phyloP scores from a whole-genome alignment of 64 coral and sea anemone species.

The Actinia tenebrosa region DNA sequence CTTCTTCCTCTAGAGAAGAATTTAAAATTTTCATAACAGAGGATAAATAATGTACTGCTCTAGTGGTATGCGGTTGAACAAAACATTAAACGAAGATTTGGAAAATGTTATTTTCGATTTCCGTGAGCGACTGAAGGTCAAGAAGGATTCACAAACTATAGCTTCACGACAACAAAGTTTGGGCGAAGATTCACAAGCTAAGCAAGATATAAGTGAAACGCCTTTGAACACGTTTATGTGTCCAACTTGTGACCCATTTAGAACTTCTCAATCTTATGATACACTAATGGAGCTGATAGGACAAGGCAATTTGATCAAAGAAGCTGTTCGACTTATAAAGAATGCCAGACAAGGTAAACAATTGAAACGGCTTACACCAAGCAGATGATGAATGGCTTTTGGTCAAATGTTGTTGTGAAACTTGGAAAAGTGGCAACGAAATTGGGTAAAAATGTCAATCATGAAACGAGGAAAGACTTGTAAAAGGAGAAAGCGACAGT shows the following conservation, averaged over 20 bases:
- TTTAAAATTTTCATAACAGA: neutral
- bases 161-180: slow-evolving; percentile 37
- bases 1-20: neutral
- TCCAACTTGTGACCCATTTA: slow-evolving; percentile 76
- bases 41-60: slow-evolving; percentile 36
- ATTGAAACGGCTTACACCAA: slow-evolving; percentile 70
- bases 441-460: neutral
- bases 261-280: slow-evolving; percentile 81
- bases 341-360: slow-evolving; percentile 63
- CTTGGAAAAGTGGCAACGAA: neutral
- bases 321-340: slow-evolving; percentile 73
- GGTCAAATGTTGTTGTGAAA: neutral
- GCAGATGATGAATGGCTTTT: slow-evolving; percentile 44
- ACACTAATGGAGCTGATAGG: slow-evolving; percentile 69
- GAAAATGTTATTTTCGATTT: slow-evolving; percentile 79
- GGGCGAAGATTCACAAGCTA: slow-evolving; percentile 36
- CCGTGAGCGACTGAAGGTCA: slow-evolving; percentile 82
- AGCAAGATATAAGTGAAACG: slow-evolving; percentile 23
- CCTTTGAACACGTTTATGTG: slow-evolving; percentile 68
- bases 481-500: neutral
- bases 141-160: slow-evolving; percentile 41
- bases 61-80: slow-evolving; percentile 62
- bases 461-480: neutral
- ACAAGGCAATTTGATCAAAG: slow-evolving; percentile 78
- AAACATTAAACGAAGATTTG: slow-evolving; percentile 48